Percentiles rank a stretch among this genome's conserved stretches.
These are phyloP conservation scores for Anas capensis DNA, from an alignment of 2,797 vertebrate species.

Conservation along the genomic window DNA sequence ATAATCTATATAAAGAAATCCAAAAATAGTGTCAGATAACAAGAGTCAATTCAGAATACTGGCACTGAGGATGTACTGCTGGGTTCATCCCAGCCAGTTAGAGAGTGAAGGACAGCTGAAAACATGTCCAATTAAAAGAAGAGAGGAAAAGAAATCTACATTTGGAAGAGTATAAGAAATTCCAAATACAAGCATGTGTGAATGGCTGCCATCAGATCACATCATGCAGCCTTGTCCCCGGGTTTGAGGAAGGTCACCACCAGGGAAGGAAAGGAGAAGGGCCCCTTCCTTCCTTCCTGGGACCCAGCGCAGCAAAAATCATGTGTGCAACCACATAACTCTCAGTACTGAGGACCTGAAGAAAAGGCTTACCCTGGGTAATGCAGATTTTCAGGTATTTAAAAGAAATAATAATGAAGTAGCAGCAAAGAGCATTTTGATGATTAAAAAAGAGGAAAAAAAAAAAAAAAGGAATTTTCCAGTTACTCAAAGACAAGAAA, in stretches of 20 bases:
- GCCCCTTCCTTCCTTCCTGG: background rate
- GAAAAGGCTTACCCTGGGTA: background rate
- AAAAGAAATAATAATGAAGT: background rate
- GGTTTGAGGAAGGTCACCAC: background rate
- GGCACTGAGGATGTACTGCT: background rate
- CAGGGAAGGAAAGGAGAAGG: background rate
- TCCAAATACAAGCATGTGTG: background rate
- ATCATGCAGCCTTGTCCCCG: background rate
- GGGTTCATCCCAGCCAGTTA: background rate
- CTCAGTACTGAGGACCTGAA: background rate
- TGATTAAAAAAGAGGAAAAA: background rate
- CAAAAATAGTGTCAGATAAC: background rate
- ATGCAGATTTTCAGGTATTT: background rate
- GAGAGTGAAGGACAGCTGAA: background rate
- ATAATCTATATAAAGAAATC: background rate
- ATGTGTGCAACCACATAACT: background rate
- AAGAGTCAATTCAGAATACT: background rate
- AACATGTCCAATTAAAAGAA: background rate
- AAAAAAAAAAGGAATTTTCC: background rate
- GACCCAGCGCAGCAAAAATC: background rate
- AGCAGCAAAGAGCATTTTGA: background rate
- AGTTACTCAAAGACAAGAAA: background rate
- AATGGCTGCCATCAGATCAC: background rate
- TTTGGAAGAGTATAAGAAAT: background rate
- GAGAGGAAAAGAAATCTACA: fast-evolving